Evolutionary conservation across 2,888 invertebrate species (phyloP).

Genomic region (Drosophila birchii): DNA sequence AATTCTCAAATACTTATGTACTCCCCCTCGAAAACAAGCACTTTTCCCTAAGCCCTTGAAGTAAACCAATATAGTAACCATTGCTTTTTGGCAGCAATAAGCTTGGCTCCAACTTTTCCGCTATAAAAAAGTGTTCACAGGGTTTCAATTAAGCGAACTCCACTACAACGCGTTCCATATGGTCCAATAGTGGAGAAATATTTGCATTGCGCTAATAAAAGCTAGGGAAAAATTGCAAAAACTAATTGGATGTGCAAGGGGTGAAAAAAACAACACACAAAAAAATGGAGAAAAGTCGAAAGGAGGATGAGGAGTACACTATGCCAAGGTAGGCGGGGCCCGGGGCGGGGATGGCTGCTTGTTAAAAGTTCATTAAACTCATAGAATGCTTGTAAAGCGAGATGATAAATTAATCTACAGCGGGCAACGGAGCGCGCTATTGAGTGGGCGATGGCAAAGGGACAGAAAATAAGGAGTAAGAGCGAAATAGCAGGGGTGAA

Average conservation of each 20-base stretch:
- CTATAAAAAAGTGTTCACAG: conserved; percentile 12
- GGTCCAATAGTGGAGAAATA: conserved; percentile 61
- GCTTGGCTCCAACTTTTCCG: conserved; percentile 13
- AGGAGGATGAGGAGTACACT: conserved; percentile 10
- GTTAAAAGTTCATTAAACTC: conserved; percentile 82
- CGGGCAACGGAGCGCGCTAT: conserved; percentile 79
- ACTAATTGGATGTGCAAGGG: conserved; percentile 71
- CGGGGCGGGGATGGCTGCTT: conserved; percentile 62
- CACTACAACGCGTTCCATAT: conserved; percentile 43
- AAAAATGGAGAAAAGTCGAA: not conserved
- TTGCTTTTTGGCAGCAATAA: conserved; percentile 7
- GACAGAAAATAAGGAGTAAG: conserved; percentile 21
- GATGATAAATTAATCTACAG: conserved; percentile 82
- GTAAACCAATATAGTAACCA: conserved; percentile 14
- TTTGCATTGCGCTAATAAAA: conserved; percentile 74
- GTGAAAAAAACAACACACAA: conserved; percentile 52
- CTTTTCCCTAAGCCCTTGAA: not conserved
- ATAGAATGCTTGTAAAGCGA: conserved; percentile 79
- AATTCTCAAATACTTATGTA: not conserved
- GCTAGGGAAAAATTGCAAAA: conserved; percentile 58
- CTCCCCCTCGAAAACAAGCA: not conserved
- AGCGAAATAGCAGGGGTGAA: conserved; percentile 1
- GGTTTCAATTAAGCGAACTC: conserved; percentile 32
- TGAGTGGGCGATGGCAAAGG: conserved; percentile 63
- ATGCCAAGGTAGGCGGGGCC: conserved; percentile 24